phyloP scores from a whole-genome alignment of 2,797 vertebrate genomes.

The Typhlichthys eigenmanni region DNA sequence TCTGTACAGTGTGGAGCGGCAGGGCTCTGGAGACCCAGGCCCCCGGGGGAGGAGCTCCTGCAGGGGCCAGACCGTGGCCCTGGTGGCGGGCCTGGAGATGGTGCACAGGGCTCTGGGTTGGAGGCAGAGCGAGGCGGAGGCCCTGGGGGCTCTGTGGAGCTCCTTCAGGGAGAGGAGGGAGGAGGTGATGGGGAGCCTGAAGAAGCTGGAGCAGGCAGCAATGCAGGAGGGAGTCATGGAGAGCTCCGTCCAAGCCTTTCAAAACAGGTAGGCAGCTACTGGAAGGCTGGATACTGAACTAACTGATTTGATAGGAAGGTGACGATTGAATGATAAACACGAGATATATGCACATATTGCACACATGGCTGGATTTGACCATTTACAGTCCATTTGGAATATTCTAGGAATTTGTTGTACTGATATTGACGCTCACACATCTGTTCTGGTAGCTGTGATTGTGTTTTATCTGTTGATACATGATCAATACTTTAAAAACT shows the following conservation, averaged over 20 bases:
- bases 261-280: constrained; percentile 84
- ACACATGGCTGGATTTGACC: too few species aligned
- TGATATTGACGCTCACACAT: too few species aligned
- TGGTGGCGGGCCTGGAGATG: constrained; percentile 78
- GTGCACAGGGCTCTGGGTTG: constrained; percentile 83
- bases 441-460: too few species aligned
- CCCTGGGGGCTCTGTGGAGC: constrained; percentile 79
- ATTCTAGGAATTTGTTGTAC: too few species aligned
- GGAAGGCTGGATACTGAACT: background rate
- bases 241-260: constrained; percentile 83
- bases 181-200: constrained; percentile 83
- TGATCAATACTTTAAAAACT: constrained; percentile 5
- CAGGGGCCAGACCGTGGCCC: constrained; percentile 76
- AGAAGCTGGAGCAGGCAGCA: constrained; percentile 83
- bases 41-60: constrained; percentile 82
- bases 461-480: too few species aligned
- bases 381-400: too few species aligned
- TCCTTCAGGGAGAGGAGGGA: constrained; percentile 86
- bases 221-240: constrained; percentile 79
- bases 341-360: background rate
- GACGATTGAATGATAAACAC: background rate
- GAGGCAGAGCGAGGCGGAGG: constrained; percentile 88
- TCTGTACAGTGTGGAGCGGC: constrained; percentile 70
- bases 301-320: background rate
- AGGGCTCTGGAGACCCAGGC: constrained; percentile 73